A percentile compares a stretch with the other conserved stretches of the same genome.
Conservation (phyloP, 2,888 invertebrate genomes). For the Synergus gifuensis region DNA sequence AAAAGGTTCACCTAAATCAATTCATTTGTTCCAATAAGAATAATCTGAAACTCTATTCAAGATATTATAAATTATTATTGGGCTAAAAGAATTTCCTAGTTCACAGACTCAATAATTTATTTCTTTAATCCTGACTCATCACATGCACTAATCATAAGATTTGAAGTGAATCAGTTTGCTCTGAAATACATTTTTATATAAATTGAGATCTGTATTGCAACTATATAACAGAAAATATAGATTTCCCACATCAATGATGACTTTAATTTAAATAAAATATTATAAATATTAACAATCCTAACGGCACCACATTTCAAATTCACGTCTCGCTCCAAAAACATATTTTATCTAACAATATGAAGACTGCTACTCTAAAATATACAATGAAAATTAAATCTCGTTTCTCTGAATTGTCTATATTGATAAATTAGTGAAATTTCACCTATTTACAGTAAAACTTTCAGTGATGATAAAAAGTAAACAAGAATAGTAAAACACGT, state of each 20-base stretch:
- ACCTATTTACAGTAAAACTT: no score
- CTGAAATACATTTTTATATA: neutral
- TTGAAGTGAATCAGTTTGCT: constrained; percentile 12
- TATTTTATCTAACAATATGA: neutral
- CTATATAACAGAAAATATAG: neutral
- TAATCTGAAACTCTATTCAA: neutral
- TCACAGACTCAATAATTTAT: neutral
- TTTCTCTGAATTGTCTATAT: no score
- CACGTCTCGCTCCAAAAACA: neutral
- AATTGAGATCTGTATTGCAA: neutral
- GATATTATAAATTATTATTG: neutral
- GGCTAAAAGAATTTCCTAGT: neutral
- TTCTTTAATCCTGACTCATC: neutral
- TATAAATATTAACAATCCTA: neutral
- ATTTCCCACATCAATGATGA: neutral
- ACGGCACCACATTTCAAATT: neutral
- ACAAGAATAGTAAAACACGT: neutral
- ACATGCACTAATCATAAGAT: neutral
- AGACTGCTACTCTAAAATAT: neutral
- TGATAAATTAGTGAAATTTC: no score
- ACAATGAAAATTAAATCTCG: neutral
- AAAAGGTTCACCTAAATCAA: neutral
- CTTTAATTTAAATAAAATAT: neutral
- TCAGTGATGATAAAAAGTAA: neutral
- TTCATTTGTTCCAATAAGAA: neutral